phyloP scores from a whole-genome alignment of 2,888 invertebrate species.

The Biston betularia region DNA sequence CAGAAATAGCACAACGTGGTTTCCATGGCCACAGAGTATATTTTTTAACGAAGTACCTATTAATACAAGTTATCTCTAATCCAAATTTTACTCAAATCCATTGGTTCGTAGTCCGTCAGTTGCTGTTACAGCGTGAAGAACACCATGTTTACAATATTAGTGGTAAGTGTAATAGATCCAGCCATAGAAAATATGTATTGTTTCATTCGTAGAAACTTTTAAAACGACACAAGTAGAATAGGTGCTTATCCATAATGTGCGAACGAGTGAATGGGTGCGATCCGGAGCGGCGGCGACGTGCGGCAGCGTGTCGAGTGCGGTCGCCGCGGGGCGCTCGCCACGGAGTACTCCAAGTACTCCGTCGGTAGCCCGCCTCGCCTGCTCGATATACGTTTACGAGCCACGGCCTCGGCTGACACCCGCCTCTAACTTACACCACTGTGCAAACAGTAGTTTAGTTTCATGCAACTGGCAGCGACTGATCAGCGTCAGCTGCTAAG shows the following conservation, averaged over 20 bases:
- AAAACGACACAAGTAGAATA: constrained; percentile 28
- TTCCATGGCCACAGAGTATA: too few species aligned
- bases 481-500: background rate
- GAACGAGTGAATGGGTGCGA: constrained; percentile 81
- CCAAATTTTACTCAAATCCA: too few species aligned
- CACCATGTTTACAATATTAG: too few species aligned
- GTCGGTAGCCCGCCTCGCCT: constrained; percentile 63
- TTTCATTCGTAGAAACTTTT: background rate
- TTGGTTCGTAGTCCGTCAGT: background rate
- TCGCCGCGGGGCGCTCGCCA: constrained; percentile 78
- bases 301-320: constrained; percentile 84
- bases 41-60: too few species aligned
- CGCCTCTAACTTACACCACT: constrained; percentile 68
- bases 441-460: constrained; percentile 40
- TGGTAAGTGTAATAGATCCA: too few species aligned
- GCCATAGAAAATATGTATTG: too few species aligned
- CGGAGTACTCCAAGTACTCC: constrained; percentile 53
- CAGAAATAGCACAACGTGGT: too few species aligned
- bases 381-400: constrained; percentile 83
- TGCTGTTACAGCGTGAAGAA: background rate
- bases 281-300: constrained; percentile 83
- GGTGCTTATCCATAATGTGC: constrained; percentile 61
- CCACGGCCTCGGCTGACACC: constrained; percentile 45
- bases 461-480: constrained; percentile 48
- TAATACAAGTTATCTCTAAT: too few species aligned